A percentile compares a stretch with the other conserved stretches of the same genome.
Evolutionary conservation across 2,888 invertebrate genomes (phyloP).

Genomic region (Rhopalosiphum nymphaeae): DNA sequence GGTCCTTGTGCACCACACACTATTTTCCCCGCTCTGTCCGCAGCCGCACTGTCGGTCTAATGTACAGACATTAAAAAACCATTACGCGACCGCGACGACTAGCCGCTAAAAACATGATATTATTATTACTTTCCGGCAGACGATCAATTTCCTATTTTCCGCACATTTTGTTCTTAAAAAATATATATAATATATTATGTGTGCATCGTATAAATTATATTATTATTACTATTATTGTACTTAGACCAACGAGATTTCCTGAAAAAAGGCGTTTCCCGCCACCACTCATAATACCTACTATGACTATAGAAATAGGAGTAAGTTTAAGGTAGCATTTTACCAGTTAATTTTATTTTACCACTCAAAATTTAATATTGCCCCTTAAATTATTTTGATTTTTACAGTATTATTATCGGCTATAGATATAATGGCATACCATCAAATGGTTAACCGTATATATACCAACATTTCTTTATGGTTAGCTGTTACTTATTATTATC

Average conservation of each 20-base stretch:
- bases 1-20: background rate
- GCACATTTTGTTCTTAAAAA: constrained; percentile 11
- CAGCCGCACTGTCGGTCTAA: background rate
- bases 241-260: background rate
- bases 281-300: background rate
- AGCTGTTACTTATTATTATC: background rate
- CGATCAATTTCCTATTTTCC: constrained; percentile 56
- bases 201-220: background rate
- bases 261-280: background rate
- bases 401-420: background rate
- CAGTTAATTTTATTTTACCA: background rate
- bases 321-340: background rate
- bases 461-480: background rate
- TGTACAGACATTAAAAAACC: constrained; percentile 60
- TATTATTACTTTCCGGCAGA: constrained; percentile 18
- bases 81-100: constrained; percentile 28
- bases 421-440: background rate
- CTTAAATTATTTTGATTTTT: background rate
- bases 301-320: background rate
- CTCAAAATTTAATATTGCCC: background rate
- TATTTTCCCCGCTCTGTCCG: background rate
- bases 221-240: background rate
- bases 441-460: background rate
- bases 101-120: constrained; percentile 20
- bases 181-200: background rate